Conservation (phyloP, 2,888 invertebrate genomes). For the Bursaphelenchus okinawaensis region DNA sequence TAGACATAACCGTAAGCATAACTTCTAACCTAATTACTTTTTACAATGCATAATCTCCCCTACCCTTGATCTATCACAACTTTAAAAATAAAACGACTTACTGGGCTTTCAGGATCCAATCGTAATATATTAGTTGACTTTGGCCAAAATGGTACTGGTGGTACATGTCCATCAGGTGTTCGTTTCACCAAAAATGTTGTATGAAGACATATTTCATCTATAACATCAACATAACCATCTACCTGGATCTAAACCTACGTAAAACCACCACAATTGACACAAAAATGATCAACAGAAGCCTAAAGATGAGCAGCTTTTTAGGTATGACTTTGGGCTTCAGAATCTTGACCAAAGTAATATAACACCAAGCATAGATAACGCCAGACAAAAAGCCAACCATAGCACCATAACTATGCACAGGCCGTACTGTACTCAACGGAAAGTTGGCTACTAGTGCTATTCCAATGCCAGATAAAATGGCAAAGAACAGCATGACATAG, state of each 20-base stretch:
- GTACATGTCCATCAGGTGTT: too few relatives aligned
- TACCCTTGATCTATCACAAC: too few relatives aligned
- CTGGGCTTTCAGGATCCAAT: too few relatives aligned
- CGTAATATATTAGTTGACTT: too few relatives aligned
- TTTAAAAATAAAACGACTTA: too few relatives aligned
- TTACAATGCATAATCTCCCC: too few relatives aligned
- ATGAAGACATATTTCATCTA: too few relatives aligned
- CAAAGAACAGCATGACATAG: neutral
- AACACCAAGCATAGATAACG: conserved; percentile 10
- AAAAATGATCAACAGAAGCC: conserved; percentile 1
- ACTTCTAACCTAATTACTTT: too few relatives aligned
- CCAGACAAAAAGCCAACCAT: conserved; percentile 7
- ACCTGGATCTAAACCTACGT: conserved; percentile 11
- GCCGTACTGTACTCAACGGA: conserved; percentile 6
- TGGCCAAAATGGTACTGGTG: too few relatives aligned
- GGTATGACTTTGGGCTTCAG: neutral
- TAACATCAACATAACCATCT: too few relatives aligned
- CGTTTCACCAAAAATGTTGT: too few relatives aligned
- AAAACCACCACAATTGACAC: neutral
- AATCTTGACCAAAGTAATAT: neutral
- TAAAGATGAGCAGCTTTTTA: neutral
- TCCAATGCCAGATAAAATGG: neutral
- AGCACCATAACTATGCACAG: conserved; percentile 6
- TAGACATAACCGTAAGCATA: too few relatives aligned
- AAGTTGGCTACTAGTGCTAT: conserved; percentile 11